Evolutionary conservation across 2,888 invertebrate genomes (phyloP), one percentile per base, ranked within the genome.

Genomic region (Apodemia duryi): DNA sequence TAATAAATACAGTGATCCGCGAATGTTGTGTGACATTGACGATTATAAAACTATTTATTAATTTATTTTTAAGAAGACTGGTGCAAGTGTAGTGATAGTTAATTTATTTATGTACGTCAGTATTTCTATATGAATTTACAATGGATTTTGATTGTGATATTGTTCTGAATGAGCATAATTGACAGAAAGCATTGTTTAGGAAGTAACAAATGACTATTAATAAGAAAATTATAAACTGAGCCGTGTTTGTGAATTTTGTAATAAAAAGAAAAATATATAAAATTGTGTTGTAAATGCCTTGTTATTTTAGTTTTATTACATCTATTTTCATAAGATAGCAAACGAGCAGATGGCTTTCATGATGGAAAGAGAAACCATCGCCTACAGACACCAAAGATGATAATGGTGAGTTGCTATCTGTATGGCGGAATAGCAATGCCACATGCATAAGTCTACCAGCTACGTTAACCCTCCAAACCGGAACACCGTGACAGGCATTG

Each of bases 51-150:
- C 80, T 89, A 91, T 91, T 91, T 91, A 91, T 91, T 91, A 86
- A 89, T 84, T 84, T 89, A 88, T 84, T 63, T 84, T 71, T 77
- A 86, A 88, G 84, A 86, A 82, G 86, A 84, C 81, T 82, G 88
- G 89, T 88, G 89, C 86, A 83, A 86, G 82, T 79, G 69, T 76
- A 84, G 83, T 81, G 78, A 75, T 88, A 86, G 84, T 84, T 91
- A 89, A 90, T 90, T 91, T 91, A 91, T 91, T 91, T 83, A 85
- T 85, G 85, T 87, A 84, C 86, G 85, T 85, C 89, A 91, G 89
- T 91, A 90, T 90, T 57, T 57, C 13, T 57, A 29, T 54, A 54
- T 54, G 54, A 54, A 28, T 54, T 54, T 29, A 28, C 54, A 54
- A 54, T 54, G 54, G 28, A 54, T 54, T 91, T 80, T 78, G 80